phyloP scores from a whole-genome alignment of 2,888 invertebrate genomes.

The Acleris sparsana region DNA sequence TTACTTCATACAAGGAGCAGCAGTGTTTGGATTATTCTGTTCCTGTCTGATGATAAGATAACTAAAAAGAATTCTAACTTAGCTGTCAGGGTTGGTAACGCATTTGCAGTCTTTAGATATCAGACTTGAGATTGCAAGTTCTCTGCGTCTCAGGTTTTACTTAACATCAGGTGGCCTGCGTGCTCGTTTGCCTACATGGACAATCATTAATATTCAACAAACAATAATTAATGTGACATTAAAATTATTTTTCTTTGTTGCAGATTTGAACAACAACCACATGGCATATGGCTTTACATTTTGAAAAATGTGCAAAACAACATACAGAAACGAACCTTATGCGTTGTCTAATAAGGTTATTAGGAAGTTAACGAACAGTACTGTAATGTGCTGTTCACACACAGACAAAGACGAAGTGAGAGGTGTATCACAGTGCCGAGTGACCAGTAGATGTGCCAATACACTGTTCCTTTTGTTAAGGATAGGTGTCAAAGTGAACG shows the following conservation, averaged over 20 bases:
- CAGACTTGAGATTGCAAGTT: no score
- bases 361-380: slow-evolving; percentile 31
- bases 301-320: slow-evolving; percentile 15
- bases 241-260: slow-evolving; percentile 20
- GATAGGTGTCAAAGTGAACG: slow-evolving; percentile 51
- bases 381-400: slow-evolving; percentile 9
- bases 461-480: slow-evolving; percentile 71
- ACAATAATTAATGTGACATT: not conserved
- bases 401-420: slow-evolving; percentile 6
- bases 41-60: no score
- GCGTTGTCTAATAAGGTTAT: not conserved
- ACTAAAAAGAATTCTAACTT: no score
- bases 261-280: slow-evolving; percentile 11
- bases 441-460: slow-evolving; percentile 70
- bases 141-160: no score
- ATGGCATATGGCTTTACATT: slow-evolving; percentile 27
- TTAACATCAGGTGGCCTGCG: no score
- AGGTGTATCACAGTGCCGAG: slow-evolving; percentile 40
- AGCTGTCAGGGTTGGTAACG: no score
- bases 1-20: no score
- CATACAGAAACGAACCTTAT: not conserved
- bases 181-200: no score
- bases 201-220: not conserved
- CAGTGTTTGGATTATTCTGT: no score
- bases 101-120: no score